phyloP scores from a whole-genome alignment of 2,888 invertebrate genomes.

The Acholoe squamosa region DNA sequence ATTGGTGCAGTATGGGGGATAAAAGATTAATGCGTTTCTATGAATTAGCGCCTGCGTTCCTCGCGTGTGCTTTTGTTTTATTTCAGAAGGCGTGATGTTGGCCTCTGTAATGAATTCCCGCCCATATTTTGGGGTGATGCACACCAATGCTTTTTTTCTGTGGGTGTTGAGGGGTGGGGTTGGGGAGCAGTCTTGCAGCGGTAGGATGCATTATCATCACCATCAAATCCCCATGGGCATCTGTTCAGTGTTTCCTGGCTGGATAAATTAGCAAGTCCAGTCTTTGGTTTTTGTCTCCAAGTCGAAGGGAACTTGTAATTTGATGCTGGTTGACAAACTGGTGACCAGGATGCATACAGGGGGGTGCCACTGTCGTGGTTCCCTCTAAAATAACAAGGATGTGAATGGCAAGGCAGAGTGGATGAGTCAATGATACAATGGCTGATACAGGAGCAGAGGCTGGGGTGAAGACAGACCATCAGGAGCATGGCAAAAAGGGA shows the following conservation, averaged over 20 bases:
- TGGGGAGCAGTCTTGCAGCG: too few relatives aligned
- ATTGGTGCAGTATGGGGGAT: slow-evolving; percentile 45
- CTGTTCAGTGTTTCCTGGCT: slow-evolving; percentile 10
- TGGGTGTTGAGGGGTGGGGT: background rate
- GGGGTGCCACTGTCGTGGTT: background rate
- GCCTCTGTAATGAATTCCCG: slow-evolving; percentile 8
- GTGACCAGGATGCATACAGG: slow-evolving; percentile 22
- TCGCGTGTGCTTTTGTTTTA: slow-evolving; percentile 3
- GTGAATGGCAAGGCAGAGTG: background rate
- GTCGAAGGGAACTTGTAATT: background rate
- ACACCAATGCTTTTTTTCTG: too few relatives aligned
- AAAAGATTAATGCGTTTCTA: slow-evolving; percentile 51
- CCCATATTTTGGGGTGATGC: slow-evolving; percentile 5
- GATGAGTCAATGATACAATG: slow-evolving; percentile 15
- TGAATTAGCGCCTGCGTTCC: slow-evolving; percentile 3
- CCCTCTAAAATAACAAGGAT: slow-evolving; percentile 7
- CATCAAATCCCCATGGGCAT: background rate
- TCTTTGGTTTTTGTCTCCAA: slow-evolving; percentile 34
- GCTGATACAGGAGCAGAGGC: background rate
- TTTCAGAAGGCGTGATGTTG: background rate
- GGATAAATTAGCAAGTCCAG: background rate
- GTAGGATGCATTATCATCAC: too few relatives aligned
- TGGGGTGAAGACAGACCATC: background rate
- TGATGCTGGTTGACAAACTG: slow-evolving; percentile 29
- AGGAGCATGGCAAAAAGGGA: background rate